Evolutionary conservation across 2,797 vertebrate species (phyloP), one percentile per base, ranked within the genome.

Genomic region (Intellagama lesueurii): DNA sequence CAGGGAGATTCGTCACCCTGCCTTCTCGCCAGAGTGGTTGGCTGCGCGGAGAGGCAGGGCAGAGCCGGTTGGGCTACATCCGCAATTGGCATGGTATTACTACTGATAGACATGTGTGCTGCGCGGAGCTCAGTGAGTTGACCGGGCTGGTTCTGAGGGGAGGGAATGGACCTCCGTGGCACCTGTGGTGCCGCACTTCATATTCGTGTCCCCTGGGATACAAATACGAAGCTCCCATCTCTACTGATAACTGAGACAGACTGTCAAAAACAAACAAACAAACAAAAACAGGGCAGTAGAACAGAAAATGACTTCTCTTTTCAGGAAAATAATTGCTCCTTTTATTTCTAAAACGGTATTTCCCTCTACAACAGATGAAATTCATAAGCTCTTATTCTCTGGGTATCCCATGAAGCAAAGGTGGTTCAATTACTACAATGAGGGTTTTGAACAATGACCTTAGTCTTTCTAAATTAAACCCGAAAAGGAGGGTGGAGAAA

Each of bases 391-490:
- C 30, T 78, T 91, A 89, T 14, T 87, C 52, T 87, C 32, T 22
- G 75, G n/a, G 40, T 0, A 2, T 86, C 76, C 28, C 89, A 11
- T 76, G 79, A 75, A 86, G 69, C 16, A n/a, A 47, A 90, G 7
- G 47, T 60, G 49, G 35, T 44, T 81, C 68, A 75, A 32, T 88
- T 52, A 75, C 70, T 75, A 66, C 35, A 93, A 91, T 66, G 69
- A 3, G 35, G 88, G 16, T 73, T 94, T 89, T 88, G 12, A 91
- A 32, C 22, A 66, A n/a, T 30, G 14, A 9, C 12, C 28, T 49
- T 75, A 83, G 35, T 9, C 32, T 56, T 84, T 86, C 89, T n/a
- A 90, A 68, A 92, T 32, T 72, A 75, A 92, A 75, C 64, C 83
- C 24, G 35, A 60, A 75, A 88, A 90, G 32, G 52, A 56, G 64